Conservation (phyloP, 2,113 vertebrate species). For the Otus sunia region DNA sequence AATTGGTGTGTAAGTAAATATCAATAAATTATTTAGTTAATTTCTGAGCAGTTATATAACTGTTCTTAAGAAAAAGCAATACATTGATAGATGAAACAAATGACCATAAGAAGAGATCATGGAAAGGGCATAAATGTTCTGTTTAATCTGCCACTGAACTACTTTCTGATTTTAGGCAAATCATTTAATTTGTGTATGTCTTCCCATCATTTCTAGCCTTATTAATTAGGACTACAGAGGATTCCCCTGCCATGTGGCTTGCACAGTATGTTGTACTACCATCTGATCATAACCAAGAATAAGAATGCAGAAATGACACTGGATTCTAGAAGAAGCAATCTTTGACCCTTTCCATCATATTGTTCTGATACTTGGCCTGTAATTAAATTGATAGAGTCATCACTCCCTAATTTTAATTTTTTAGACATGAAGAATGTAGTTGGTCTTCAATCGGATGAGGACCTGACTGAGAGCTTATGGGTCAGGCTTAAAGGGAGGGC, state of each 20-base stretch:
- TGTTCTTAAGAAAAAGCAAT: constrained; percentile 21
- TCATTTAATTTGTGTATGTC: not conserved
- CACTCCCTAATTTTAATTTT: not conserved
- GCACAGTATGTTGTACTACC: not conserved
- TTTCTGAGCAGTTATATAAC: constrained; percentile 36
- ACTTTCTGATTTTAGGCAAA: not conserved
- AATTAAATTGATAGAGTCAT: constrained; percentile 26
- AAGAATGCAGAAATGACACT: not conserved
- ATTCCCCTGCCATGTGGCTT: not conserved
- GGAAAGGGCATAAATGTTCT: not conserved
- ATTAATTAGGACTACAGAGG: not conserved
- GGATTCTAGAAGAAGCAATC: not conserved
- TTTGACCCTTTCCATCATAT: constrained; percentile 12
- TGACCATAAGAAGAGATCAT: not conserved
- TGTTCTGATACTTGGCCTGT: not conserved
- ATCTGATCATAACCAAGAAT: not conserved
- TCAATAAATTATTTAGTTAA: not conserved
- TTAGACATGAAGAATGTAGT: not conserved
- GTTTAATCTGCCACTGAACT: not conserved
- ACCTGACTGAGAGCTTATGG: no score
- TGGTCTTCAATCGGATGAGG: not conserved
- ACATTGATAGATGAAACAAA: constrained; percentile 8
- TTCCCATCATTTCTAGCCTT: not conserved
- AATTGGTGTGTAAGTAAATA: constrained; percentile 3
- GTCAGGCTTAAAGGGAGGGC: no score